Percentiles rank a stretch among this genome's conserved stretches.
Conservation (phyloP, 2,797 vertebrate genomes). For the Sebastiscus albofasciatus region DNA sequence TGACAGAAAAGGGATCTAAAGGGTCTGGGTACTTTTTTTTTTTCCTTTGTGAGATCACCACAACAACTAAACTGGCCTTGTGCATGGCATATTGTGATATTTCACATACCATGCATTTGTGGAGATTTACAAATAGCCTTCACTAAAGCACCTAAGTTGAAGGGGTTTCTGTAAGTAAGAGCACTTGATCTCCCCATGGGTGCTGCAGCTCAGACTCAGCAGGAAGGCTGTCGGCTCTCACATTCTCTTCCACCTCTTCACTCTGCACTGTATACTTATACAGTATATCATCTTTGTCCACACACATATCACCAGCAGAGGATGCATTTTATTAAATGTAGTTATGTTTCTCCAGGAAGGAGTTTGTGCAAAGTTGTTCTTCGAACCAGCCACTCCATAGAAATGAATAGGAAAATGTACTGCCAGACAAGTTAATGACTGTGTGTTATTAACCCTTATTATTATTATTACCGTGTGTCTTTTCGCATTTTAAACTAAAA, state of each 20-base stretch:
- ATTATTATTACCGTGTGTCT: too few relatives aligned
- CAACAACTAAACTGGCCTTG: not conserved
- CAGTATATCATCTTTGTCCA: not conserved
- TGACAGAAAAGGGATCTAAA: not conserved
- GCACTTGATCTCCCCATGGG: not conserved
- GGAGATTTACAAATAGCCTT: not conserved
- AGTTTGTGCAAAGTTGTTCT: slow-evolving; percentile 12
- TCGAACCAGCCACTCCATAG: not conserved
- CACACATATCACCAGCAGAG: slow-evolving; percentile 8
- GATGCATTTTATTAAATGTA: not conserved
- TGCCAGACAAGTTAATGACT: too few relatives aligned
- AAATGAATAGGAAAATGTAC: not conserved
- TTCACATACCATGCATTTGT: not conserved
- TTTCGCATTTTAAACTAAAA: too few relatives aligned
- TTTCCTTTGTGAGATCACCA: not conserved
- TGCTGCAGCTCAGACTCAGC: slow-evolving; percentile 9
- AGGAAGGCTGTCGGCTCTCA: not conserved
- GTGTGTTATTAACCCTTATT: too few relatives aligned
- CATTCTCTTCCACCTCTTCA: too few relatives aligned
- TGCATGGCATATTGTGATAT: not conserved
- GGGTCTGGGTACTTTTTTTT: not conserved
- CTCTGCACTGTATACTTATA: not conserved
- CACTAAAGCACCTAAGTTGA: not conserved
- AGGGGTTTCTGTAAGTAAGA: not conserved
- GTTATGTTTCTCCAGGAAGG: not conserved